Evolutionary conservation across 2,888 invertebrate genomes (phyloP).

Genomic region (Aricia artaxerxes): DNA sequence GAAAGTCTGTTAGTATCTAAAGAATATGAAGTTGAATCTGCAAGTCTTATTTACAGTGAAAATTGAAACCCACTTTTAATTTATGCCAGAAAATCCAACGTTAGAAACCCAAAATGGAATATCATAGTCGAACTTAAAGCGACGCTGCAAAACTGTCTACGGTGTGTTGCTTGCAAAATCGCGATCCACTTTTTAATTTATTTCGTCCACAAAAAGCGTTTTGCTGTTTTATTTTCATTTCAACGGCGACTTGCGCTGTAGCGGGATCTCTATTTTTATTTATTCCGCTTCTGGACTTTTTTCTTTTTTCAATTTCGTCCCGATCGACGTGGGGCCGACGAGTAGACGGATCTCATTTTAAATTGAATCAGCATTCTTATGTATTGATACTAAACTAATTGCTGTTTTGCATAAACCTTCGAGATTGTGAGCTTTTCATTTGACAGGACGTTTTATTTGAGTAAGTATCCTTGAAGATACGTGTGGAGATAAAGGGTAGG

Average conservation of each 20-base stretch:
- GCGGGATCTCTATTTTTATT: constrained; percentile 80
- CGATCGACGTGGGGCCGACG: constrained; percentile 75
- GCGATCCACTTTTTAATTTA: constrained; percentile 79
- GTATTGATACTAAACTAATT: constrained; percentile 41
- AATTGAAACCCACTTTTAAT: neutral
- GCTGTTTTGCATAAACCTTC: constrained; percentile 17
- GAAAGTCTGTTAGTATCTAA: too few relatives aligned
- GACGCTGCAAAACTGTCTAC: constrained; percentile 43
- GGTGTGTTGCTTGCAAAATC: constrained; percentile 65
- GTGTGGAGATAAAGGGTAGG: neutral
- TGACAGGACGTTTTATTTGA: constrained; percentile 1
- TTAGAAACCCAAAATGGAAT: constrained; percentile 37
- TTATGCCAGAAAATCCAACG: constrained; percentile 10
- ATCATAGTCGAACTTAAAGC: constrained; percentile 39
- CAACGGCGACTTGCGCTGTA: constrained; percentile 80
- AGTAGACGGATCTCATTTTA: constrained; percentile 75
- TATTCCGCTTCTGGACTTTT: constrained; percentile 66
- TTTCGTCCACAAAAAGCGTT: constrained; percentile 79
- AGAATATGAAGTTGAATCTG: neutral
- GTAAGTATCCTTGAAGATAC: neutral
- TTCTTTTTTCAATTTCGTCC: constrained; percentile 74
- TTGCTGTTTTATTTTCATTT: constrained; percentile 78
- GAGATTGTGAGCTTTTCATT: constrained; percentile 12
- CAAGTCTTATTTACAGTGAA: neutral
- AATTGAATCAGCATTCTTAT: constrained; percentile 70